A percentile compares a stretch with the other conserved stretches of the same genome.
phyloP scores from a whole-genome alignment of 2,113 vertebrate species.

The Dasyprocta punctata region DNA sequence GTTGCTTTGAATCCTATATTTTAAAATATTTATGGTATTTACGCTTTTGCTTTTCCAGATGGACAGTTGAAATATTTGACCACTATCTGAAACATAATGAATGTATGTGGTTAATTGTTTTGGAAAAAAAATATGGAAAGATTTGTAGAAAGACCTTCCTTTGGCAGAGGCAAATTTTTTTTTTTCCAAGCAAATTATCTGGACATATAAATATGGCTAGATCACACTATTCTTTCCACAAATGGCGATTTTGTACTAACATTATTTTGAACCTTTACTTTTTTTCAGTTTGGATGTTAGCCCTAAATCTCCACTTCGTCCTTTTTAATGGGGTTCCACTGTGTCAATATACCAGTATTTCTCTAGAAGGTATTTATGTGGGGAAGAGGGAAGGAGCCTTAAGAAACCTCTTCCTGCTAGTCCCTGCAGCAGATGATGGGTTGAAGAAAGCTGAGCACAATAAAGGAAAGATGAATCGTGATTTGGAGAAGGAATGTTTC shows the following conservation, averaged over 20 bases:
- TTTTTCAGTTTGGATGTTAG: neutral
- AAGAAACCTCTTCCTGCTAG: neutral
- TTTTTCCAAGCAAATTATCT: neutral
- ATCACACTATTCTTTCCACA: neutral
- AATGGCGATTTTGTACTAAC: neutral
- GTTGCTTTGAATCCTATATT: neutral
- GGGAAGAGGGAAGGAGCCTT: neutral
- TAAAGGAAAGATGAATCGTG: neutral
- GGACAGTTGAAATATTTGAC: neutral
- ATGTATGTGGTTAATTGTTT: neutral
- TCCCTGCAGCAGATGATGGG: constrained; percentile 34
- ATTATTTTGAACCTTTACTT: neutral
- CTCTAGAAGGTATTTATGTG: neutral
- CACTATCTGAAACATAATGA: neutral
- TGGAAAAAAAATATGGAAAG: neutral
- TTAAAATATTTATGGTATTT: neutral
- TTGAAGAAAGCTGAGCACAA: neutral
- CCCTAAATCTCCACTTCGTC: neutral
- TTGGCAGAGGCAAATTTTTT: neutral
- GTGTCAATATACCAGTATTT: neutral
- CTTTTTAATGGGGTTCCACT: neutral
- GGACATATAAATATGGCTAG: too few species aligned
- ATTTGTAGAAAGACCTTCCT: neutral
- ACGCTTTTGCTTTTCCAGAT: neutral
- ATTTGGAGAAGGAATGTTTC: neutral